Percentiles rank a stretch among this genome's conserved stretches.
Conservation (phyloP, 2,797 vertebrate genomes). For the Hippoglossus hippoglossus region DNA sequence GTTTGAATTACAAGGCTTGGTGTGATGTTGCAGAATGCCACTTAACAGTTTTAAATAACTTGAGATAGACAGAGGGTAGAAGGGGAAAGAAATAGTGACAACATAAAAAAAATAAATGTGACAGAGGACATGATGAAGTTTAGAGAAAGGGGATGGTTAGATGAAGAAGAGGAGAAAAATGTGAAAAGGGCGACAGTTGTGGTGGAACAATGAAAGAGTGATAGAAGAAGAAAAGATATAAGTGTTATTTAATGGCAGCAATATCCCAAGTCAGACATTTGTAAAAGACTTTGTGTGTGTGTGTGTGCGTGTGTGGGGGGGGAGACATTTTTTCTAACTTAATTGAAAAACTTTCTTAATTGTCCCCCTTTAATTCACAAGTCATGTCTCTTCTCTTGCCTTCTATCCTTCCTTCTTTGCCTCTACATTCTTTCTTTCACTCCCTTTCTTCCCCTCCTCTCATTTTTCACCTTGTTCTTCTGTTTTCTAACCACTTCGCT, state of each 20-base stretch:
- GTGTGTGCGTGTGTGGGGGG: constrained; percentile 2
- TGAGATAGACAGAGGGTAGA: not conserved
- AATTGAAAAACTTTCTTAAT: constrained; percentile 18
- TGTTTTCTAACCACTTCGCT: no score
- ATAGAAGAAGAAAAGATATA: no score
- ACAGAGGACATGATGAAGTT: not conserved
- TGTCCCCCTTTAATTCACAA: constrained; percentile 11
- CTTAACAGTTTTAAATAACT: not conserved
- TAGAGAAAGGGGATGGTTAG: not conserved
- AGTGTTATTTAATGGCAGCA: constrained; percentile 42
- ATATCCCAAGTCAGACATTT: constrained; percentile 15
- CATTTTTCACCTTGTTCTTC: no score
- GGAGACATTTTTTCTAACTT: not conserved
- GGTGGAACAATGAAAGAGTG: constrained; percentile 9
- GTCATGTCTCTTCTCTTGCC: constrained; percentile 26
- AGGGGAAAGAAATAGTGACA: not conserved
- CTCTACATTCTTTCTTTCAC: not conserved
- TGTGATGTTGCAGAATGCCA: not conserved
- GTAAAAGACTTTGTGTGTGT: no score
- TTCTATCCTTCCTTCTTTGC: not conserved
- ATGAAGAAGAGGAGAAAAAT: not conserved
- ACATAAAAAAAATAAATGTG: not conserved
- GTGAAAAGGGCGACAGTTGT: constrained; percentile 1
- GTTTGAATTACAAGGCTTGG: no score
- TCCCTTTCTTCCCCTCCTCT: no score